phyloP scores from a whole-genome alignment of 2,113 vertebrate species.

The Esox niger region DNA sequence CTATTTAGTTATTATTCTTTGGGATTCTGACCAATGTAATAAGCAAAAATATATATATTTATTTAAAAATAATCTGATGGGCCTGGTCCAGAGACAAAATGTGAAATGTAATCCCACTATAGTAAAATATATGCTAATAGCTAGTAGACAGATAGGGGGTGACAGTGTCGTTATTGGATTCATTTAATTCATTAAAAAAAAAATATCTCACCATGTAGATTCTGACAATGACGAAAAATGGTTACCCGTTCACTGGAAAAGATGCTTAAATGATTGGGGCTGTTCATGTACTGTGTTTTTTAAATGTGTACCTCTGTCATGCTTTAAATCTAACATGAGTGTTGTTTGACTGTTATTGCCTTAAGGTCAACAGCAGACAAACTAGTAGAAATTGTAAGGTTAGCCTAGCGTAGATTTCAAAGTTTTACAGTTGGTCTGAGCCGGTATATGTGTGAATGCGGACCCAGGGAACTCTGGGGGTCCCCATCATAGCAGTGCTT shows the following conservation, averaged over 20 bases:
- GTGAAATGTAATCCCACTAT: too few species aligned
- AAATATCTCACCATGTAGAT: too few species aligned
- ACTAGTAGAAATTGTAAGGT: neutral
- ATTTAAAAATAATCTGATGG: too few species aligned
- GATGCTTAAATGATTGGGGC: neutral
- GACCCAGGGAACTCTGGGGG: too few species aligned
- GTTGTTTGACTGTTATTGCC: neutral
- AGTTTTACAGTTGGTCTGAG: slow-evolving; percentile 5
- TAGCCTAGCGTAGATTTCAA: neutral
- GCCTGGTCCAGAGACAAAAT: too few species aligned
- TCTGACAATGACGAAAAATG: neutral
- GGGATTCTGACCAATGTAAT: too few species aligned
- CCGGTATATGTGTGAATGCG: slow-evolving; percentile 6
- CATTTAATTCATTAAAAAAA: neutral
- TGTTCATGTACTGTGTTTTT: neutral
- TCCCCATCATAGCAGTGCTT: too few species aligned
- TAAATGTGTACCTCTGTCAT: neutral
- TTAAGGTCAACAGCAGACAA: slow-evolving; percentile 21
- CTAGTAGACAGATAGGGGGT: too few species aligned
- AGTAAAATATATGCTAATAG: too few species aligned
- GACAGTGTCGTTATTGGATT: neutral
- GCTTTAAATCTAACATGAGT: slow-evolving; percentile 7
- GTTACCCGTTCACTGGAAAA: slow-evolving; percentile 33
- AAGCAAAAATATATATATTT: too few species aligned
- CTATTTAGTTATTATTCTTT: too few species aligned